Conservation (phyloP, 1,140 invertebrate genomes). For the Drosophila takahashii region DNA sequence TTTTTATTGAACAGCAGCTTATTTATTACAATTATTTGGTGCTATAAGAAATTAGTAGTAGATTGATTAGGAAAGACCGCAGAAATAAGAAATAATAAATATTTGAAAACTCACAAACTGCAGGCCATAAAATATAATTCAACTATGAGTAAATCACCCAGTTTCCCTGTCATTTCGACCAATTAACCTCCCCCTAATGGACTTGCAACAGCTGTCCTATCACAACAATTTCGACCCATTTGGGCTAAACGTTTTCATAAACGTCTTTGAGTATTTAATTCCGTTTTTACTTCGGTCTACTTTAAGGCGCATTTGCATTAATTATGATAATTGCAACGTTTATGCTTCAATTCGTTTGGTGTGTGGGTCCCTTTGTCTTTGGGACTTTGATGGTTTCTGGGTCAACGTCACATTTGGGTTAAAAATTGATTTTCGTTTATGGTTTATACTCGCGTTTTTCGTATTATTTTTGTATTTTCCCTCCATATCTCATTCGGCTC, state of each 20-base stretch:
- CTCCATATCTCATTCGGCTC: conserved; percentile 4
- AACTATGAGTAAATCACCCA: conserved; percentile 6
- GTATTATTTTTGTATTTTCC: conserved; percentile 16
- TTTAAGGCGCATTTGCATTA: conserved; percentile 60
- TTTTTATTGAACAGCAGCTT: neutral
- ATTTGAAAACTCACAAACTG: neutral
- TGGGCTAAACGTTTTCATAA: conserved; percentile 30
- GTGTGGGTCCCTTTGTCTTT: conserved; percentile 44
- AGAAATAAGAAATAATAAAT: too few relatives aligned
- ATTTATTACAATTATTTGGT: neutral
- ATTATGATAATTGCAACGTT: conserved; percentile 67
- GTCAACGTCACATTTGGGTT: conserved; percentile 62
- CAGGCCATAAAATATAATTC: conserved; percentile 1
- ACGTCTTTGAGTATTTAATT: conserved; percentile 47
- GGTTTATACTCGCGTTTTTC: conserved; percentile 23
- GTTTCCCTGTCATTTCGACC: conserved; percentile 8
- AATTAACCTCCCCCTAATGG: conserved; percentile 22
- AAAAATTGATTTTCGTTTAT: conserved; percentile 66
- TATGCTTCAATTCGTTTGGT: conserved; percentile 43
- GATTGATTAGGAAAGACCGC: neutral
- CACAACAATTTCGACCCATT: conserved; percentile 16
- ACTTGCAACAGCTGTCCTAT: conserved; percentile 18
- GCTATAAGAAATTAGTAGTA: neutral
- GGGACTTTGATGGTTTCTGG: conserved; percentile 38
- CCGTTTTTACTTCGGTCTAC: conserved; percentile 46